A percentile compares a stretch with the other conserved stretches of the same genome.
Conservation (phyloP, 2,888 invertebrate genomes). For the Amblyjoppa fuscipennis region DNA sequence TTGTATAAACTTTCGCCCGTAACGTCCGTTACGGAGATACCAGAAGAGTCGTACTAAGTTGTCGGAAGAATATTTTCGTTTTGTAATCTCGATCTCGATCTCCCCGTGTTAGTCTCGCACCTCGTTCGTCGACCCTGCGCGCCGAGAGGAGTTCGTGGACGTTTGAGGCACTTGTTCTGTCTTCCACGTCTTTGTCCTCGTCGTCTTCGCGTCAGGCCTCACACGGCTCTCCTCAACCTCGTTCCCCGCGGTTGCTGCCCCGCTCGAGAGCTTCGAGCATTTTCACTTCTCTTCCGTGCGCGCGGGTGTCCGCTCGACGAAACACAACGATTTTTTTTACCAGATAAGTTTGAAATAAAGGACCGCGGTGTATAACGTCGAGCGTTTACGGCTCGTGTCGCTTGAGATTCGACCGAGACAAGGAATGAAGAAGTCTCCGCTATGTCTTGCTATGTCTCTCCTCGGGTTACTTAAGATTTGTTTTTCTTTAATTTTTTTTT, state of each 20-base stretch:
- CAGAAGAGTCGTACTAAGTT: conserved; percentile 41
- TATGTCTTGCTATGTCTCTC: conserved; percentile 8
- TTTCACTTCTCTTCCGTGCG: conserved; percentile 49
- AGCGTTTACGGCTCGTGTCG: conserved; percentile 37
- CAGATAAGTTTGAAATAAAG: conserved; percentile 55
- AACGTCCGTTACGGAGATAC: conserved; percentile 4
- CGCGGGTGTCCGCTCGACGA: conserved; percentile 41
- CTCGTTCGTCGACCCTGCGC: conserved; percentile 60
- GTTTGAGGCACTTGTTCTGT: conserved; percentile 38
- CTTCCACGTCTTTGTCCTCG: conserved; percentile 18
- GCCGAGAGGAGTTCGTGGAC: conserved; percentile 49
- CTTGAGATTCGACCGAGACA: conserved; percentile 59
- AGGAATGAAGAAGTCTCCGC: conserved; percentile 54
- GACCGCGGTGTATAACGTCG: conserved; percentile 36
- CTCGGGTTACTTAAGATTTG: conserved; percentile 60
- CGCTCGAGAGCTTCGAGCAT: conserved; percentile 27
- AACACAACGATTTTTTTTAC: conserved; percentile 58
- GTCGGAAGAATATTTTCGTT: conserved; percentile 64
- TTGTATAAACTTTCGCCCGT: conserved; percentile 13
- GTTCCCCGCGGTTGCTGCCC: neutral
- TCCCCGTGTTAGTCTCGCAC: conserved; percentile 54
- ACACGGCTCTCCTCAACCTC: neutral
- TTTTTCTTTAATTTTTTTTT: neutral
- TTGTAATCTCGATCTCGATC: conserved; percentile 49
- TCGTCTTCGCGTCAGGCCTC: conserved; percentile 1